A percentile compares a stretch with the other conserved stretches of the same genome.
These are phyloP conservation scores for Brachyhypopomus gauderio DNA, from an alignment of 2,113 vertebrate species.

Conservation along the genomic window DNA sequence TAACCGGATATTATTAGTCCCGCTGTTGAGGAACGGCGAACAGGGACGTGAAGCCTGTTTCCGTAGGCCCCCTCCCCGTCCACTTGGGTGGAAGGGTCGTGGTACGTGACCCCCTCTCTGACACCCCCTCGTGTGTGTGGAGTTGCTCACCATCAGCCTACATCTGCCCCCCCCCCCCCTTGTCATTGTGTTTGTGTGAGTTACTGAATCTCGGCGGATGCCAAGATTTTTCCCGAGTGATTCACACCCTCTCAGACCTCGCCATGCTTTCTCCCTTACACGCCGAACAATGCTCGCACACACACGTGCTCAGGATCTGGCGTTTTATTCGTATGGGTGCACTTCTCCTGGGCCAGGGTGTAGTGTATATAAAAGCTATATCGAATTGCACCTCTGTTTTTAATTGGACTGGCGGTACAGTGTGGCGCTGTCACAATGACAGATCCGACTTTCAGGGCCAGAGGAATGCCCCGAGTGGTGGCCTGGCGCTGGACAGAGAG, in stretches of 20 bases:
- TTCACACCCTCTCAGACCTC: constrained; percentile 52
- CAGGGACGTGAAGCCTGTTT: constrained; percentile 49
- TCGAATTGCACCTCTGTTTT: constrained; percentile 75
- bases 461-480: constrained; percentile 64
- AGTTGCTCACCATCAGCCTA: constrained; percentile 62
- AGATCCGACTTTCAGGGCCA: constrained; percentile 72
- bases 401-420: constrained; percentile 75
- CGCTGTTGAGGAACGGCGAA: constrained; percentile 55
- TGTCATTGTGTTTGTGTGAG: constrained; percentile 14
- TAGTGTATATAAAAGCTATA: constrained; percentile 75
- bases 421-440: constrained; percentile 74
- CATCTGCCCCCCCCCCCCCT: constrained; percentile 32
- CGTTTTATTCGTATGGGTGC: constrained; percentile 33
- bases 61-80: constrained; percentile 59
- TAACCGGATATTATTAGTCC: constrained; percentile 69
- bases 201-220: constrained; percentile 52
- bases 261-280: constrained; percentile 57
- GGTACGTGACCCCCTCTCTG: constrained; percentile 69
- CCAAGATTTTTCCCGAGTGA: constrained; percentile 44
- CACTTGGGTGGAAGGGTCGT: constrained; percentile 64
- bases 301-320: constrained; percentile 32
- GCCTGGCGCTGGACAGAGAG: constrained; percentile 65
- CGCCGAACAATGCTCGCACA: constrained; percentile 50
- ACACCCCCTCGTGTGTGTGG: constrained; percentile 58
- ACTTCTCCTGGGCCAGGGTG: constrained; percentile 60